A percentile compares a stretch with the other conserved stretches of the same genome.
Conservation (phyloP, 2,113 vertebrate genomes). For the Rhinolophus ferrumequinum region DNA sequence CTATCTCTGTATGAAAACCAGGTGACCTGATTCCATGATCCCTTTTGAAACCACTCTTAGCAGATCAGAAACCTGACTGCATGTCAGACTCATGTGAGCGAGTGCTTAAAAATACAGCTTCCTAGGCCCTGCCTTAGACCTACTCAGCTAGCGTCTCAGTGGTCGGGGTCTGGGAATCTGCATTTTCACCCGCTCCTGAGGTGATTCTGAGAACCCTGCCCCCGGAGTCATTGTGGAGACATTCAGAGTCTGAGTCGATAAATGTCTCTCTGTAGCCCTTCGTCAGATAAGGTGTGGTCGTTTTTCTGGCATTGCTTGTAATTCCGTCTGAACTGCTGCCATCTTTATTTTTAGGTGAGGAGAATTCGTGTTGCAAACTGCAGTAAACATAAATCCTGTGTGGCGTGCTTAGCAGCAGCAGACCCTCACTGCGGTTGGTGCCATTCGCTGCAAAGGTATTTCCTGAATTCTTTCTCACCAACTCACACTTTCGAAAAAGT, state of each 20-base stretch:
- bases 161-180: background rate
- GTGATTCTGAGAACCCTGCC: background rate
- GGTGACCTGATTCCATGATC: background rate
- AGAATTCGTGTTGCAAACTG: conserved; percentile 90
- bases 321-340: conserved; percentile 57
- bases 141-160: background rate
- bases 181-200: background rate
- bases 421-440: conserved; percentile 97
- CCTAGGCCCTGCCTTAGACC: background rate
- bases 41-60: background rate
- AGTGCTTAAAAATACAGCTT: background rate
- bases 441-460: conserved; percentile 84
- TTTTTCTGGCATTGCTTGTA: conserved; percentile 20
- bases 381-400: conserved; percentile 79
- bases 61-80: background rate
- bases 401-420: conserved; percentile 88
- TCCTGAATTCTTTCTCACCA: conserved; percentile 45
- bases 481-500: background rate
- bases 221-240: background rate
- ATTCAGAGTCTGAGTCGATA: conserved; percentile 36
- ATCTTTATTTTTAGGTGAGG: conserved; percentile 87
- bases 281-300: conserved; percentile 19
- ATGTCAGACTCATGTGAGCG: background rate
- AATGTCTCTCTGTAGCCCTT: background rate
- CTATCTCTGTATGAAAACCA: background rate